Evolutionary conservation across 2,113 vertebrate genomes (phyloP), one percentile per base, ranked within the genome.

Genomic region (Ursus arctos): DNA sequence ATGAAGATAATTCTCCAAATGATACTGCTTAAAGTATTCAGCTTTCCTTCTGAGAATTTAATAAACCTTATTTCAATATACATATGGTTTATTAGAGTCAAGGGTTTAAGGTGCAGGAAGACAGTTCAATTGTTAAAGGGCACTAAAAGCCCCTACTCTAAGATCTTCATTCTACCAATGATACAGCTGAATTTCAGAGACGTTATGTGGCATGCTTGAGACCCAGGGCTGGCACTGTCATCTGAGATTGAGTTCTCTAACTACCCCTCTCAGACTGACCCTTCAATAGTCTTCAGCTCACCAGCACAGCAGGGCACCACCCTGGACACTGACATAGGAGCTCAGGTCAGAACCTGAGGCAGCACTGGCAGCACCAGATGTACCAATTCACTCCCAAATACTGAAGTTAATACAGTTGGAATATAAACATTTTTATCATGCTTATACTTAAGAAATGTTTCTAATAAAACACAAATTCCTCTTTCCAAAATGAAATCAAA

Each of bases 1-100:
- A 77, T 76, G 6, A 55, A 84, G 49, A 67, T 67, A 43, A 65
- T 33, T 82, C 53, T 67, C 26, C 55, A 47, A 26, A 36, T 94
- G 26, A 57, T 28, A 0, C n/a, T 74, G 28, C 16, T 53, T 53
- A 51, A 79, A 79, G 15, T 6, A 63, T 24, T 51, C 16, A 53
- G 13, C 33, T 79, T 95, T 72, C 31, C 79, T 84, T 71, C 6
- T 59, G 72, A 93, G 31, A 89, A 89, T 51, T 88, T 69, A 81
- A 86, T 28, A 72, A 91, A 10, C 4, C 21, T 21, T n/a, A 55
- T 61, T 69, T 85, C 9, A 49, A 49, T 28, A 65, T 59, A 53
- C 40, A 63, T 16, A 12, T 33, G 26, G 21, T 51, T 88, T 65
- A 61, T 40, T 80, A 83, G 11, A 65, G 9, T 22, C 9, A 51